These are phyloP conservation scores for Oceanodroma tethys DNA, from an alignment of 2,113 vertebrate species.

Conservation along the genomic window DNA sequence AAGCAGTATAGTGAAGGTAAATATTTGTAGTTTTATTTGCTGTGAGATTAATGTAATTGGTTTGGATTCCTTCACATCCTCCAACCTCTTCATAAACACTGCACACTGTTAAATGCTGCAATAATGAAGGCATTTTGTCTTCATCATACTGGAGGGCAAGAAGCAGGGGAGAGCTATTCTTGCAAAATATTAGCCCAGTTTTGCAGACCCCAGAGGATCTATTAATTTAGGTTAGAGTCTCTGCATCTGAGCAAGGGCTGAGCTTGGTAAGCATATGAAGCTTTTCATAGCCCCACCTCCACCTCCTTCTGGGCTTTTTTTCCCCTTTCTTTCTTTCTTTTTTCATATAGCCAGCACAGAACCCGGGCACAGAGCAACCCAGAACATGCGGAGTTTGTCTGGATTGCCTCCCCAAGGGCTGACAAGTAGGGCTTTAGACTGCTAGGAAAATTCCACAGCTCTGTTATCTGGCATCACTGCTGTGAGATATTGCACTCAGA, in stretches of 20 bases:
- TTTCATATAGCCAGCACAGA: not conserved
- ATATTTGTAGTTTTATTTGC: constrained; percentile 61
- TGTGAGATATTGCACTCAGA: not conserved
- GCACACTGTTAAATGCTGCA: constrained; percentile 53
- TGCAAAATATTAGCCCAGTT: constrained; percentile 64
- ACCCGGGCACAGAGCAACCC: not conserved
- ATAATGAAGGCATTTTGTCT: constrained; percentile 63
- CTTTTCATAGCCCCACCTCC: not conserved
- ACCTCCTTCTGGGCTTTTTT: not conserved
- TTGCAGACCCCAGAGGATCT: constrained; percentile 43
- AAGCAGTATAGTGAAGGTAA: constrained; percentile 27
- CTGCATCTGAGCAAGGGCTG: not conserved
- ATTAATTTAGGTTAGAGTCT: constrained; percentile 50
- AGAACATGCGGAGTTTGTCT: not conserved
- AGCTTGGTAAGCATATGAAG: not conserved
- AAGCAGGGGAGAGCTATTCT: constrained; percentile 41
- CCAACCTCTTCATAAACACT: constrained; percentile 54
- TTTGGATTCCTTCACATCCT: constrained; percentile 59
- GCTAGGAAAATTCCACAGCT: constrained; percentile 12
- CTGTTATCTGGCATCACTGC: not conserved
- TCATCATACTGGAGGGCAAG: constrained; percentile 42
- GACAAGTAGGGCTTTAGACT: not conserved
- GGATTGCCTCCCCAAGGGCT: not conserved
- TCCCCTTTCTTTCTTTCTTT: not conserved
- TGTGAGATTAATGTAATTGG: constrained; percentile 60